phyloP scores from a whole-genome alignment of 2,797 vertebrate genomes.

The Monodelphis domestica region DNA sequence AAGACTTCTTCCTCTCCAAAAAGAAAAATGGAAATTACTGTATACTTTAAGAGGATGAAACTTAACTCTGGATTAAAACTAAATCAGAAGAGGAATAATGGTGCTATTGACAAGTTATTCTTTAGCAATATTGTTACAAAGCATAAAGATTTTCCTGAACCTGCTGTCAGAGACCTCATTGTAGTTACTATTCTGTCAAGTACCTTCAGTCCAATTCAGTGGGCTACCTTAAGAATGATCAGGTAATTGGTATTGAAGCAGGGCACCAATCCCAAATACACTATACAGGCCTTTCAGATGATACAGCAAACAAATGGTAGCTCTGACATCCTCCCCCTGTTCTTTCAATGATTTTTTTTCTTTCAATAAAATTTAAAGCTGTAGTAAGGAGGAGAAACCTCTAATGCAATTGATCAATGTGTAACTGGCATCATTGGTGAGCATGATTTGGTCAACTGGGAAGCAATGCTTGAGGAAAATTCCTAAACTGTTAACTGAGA shows the following conservation, averaged over 20 bases:
- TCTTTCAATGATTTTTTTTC: slow-evolving; percentile 93
- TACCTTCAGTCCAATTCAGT: slow-evolving; percentile 99
- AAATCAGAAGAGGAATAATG: slow-evolving; percentile 94
- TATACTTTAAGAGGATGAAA: slow-evolving; percentile 90
- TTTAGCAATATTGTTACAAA: slow-evolving; percentile 94
- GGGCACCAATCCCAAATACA: slow-evolving; percentile 99
- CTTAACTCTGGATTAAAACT: slow-evolving; percentile 91
- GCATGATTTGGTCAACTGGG: slow-evolving; percentile 92
- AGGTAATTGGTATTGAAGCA: slow-evolving; percentile 97
- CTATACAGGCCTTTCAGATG: slow-evolving; percentile 95
- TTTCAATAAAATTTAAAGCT: slow-evolving; percentile 92
- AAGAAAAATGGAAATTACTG: slow-evolving; percentile 98
- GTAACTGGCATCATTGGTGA: slow-evolving; percentile 94
- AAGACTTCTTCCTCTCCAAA: slow-evolving; percentile 95
- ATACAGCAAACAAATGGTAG: slow-evolving; percentile 98
- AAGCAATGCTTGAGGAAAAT: slow-evolving; percentile 92
- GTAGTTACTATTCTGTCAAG: slow-evolving; percentile 95
- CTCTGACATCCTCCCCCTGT: slow-evolving; percentile 94
- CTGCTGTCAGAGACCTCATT: slow-evolving; percentile 92
- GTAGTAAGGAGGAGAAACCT: slow-evolving; percentile 95
- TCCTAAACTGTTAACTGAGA: too few relatives aligned
- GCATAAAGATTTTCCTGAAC: slow-evolving; percentile 89
- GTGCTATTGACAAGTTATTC: slow-evolving; percentile 86
- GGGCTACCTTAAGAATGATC: slow-evolving; percentile 96
- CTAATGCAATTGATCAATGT: slow-evolving; percentile 97